A percentile compares a stretch with the other conserved stretches of the same genome.
phyloP scores from a whole-genome alignment of 37 sponge, comb jelly and placozoan genomes.

The Cliona cf. orientalis region DNA sequence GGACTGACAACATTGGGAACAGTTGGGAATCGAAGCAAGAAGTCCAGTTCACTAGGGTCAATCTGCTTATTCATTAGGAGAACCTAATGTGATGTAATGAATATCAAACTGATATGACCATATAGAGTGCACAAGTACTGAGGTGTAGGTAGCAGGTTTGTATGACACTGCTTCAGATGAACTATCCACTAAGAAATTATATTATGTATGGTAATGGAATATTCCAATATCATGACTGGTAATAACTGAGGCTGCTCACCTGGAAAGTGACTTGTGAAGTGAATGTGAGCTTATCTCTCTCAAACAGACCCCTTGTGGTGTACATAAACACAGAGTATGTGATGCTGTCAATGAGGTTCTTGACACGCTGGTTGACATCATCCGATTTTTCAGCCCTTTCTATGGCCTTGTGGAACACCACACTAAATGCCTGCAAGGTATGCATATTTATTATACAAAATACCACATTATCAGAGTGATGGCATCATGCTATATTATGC shows the following conservation, averaged over 20 bases:
- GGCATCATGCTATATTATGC: background rate
- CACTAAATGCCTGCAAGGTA: slow-evolving; percentile 88
- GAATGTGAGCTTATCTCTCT: slow-evolving; percentile 95
- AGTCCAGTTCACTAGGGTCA: slow-evolving; percentile 93
- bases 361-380: slow-evolving; percentile 90
- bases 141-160: background rate
- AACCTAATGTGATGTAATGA: slow-evolving; percentile 34
- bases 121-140: background rate
- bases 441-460: background rate
- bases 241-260: slow-evolving; percentile 15
- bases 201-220: background rate
- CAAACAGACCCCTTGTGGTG: slow-evolving; percentile 96
- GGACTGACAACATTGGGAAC: slow-evolving; percentile 92
- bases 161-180: too few relatives aligned
- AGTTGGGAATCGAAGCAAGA: slow-evolving; percentile 92
- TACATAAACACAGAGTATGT: slow-evolving; percentile 98
- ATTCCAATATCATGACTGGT: background rate
- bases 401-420: slow-evolving; percentile 97
- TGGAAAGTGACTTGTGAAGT: slow-evolving; percentile 97
- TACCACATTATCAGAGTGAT: background rate
- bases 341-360: slow-evolving; percentile 93
- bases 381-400: slow-evolving; percentile 81
- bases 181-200: background rate
- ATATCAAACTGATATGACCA: background rate
- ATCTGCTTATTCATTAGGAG: slow-evolving; percentile 91